Evolutionary conservation across 2,113 vertebrate species (phyloP).

Genomic region (Myrmophylax atrothorax): DNA sequence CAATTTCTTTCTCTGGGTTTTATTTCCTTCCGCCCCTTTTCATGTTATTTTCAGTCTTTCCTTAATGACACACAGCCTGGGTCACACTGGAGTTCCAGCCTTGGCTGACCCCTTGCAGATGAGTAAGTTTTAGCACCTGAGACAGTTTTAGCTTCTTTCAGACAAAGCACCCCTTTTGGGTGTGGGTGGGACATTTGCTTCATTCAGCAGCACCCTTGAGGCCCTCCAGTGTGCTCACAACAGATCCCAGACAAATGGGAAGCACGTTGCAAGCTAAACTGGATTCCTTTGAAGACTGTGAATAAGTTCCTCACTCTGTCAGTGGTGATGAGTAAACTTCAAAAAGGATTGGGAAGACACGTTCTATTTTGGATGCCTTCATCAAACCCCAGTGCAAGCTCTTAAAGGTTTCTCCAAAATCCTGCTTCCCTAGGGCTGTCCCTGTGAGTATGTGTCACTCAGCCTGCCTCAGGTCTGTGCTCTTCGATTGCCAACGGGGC

Average conservation of each 20-base stretch:
- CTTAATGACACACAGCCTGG: neutral
- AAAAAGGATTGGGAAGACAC: neutral
- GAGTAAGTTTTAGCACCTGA: neutral
- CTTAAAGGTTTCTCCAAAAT: neutral
- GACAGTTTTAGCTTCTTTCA: neutral
- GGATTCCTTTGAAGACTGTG: neutral
- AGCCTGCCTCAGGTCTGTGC: neutral
- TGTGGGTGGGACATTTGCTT: neutral
- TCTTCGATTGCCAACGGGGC: neutral
- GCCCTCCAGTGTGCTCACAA: neutral
- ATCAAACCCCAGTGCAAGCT: neutral
- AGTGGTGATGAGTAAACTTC: neutral
- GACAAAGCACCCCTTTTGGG: neutral
- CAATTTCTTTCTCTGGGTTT: neutral
- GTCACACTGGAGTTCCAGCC: neutral
- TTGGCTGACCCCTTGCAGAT: neutral
- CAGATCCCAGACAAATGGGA: neutral
- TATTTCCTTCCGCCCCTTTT: neutral
- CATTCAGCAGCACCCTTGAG: neutral
- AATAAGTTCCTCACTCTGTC: neutral
- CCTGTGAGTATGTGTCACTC: neutral
- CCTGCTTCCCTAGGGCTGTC: neutral
- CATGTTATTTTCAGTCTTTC: neutral
- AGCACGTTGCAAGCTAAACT: neutral
- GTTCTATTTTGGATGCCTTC: neutral